phyloP scores from a whole-genome alignment of 2,797 vertebrate species.

The Aratinga solstitialis region DNA sequence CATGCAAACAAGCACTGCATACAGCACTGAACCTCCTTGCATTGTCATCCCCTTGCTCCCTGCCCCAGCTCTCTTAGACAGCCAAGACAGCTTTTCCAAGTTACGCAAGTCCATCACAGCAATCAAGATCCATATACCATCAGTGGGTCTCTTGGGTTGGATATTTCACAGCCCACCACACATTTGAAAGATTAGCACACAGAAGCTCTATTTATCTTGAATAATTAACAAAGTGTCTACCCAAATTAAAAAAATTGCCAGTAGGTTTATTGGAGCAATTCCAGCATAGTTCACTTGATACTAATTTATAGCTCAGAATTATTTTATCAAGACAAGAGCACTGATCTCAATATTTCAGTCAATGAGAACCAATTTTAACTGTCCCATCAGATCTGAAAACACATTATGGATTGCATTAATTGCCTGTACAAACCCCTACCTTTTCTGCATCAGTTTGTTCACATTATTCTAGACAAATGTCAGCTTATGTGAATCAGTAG shows the following conservation, averaged over 20 bases:
- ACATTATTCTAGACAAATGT: neutral
- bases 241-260: neutral
- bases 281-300: neutral
- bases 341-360: neutral
- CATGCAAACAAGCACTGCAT: neutral
- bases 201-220: neutral
- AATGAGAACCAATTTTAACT: neutral
- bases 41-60: rapidly evolving
- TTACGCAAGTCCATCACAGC: neutral
- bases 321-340: neutral
- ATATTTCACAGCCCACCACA: neutral
- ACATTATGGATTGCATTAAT: neutral
- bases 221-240: neutral
- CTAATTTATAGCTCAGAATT: neutral
- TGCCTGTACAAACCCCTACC: rapidly evolving
- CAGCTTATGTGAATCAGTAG: neutral
- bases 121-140: neutral
- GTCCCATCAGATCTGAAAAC: neutral
- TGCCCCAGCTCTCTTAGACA: neutral
- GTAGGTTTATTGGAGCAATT: neutral
- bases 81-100: neutral
- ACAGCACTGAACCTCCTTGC: neutral
- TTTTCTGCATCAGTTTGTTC: neutral
- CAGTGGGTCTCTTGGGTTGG: neutral
- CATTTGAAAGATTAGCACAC: neutral